phyloP scores from a whole-genome alignment of 1,140 invertebrate species.

The Sinonovacula constricta region DNA sequence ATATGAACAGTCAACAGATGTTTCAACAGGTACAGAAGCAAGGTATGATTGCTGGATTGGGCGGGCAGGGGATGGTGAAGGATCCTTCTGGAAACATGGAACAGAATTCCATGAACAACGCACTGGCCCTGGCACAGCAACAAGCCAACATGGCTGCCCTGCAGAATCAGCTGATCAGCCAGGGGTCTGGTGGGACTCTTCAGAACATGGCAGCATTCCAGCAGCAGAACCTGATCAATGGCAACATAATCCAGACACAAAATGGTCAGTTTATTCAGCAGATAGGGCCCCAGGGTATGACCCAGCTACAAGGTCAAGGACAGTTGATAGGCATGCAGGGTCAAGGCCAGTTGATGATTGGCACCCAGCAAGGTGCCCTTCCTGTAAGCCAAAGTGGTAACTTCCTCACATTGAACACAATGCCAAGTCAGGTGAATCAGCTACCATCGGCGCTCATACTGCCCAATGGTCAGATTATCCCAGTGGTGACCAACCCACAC shows the following conservation, averaged over 20 bases:
- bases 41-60: conserved; percentile 17
- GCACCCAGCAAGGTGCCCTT: conserved; percentile 45
- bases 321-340: conserved; percentile 55
- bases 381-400: conserved; percentile 63
- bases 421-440: conserved; percentile 67
- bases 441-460: conserved; percentile 77
- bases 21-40: conserved; percentile 50
- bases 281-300: conserved; percentile 23
- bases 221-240: conserved; percentile 32
- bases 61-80: conserved; percentile 23
- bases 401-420: conserved; percentile 62
- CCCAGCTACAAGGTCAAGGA: conserved; percentile 27
- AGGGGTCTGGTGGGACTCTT: conserved; percentile 22
- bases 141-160: conserved; percentile 44
- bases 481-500: conserved; percentile 78
- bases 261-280: conserved; percentile 42
- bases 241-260: conserved; percentile 39
- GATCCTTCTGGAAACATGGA: conserved; percentile 47
- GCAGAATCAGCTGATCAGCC: conserved; percentile 43
- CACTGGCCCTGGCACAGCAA: conserved; percentile 52
- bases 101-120: conserved; percentile 52
- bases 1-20: conserved; percentile 45
- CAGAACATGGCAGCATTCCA: conserved; percentile 33
- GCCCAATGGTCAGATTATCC: conserved; percentile 79
- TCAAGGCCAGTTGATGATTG: conserved; percentile 49